These are phyloP conservation scores for Galeopterus variegatus DNA, from an alignment of 2,113 vertebrate genomes.

Conservation along the genomic window DNA sequence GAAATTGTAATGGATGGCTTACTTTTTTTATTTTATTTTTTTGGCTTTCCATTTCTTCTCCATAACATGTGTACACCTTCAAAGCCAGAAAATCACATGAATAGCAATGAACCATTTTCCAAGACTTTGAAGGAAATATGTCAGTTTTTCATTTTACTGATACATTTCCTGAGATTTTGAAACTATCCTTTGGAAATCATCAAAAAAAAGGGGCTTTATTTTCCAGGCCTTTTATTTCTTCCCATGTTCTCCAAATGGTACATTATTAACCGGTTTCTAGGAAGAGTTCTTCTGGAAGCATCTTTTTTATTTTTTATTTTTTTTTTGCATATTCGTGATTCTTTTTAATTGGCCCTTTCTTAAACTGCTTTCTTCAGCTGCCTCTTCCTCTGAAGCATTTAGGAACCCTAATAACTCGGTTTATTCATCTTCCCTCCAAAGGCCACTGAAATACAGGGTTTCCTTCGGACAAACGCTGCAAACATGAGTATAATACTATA, in stretches of 20 bases:
- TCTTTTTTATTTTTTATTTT: background rate
- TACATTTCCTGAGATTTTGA: background rate
- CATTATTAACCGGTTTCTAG: background rate
- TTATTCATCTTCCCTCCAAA: background rate
- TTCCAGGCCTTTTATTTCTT: background rate
- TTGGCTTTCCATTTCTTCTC: background rate
- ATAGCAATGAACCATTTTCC: background rate
- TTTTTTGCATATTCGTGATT: too few relatives aligned
- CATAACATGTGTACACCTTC: background rate
- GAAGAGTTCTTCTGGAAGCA: background rate
- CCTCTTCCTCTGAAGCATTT: background rate
- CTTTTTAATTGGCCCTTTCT: background rate
- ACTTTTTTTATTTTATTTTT: background rate
- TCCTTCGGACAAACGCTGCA: background rate
- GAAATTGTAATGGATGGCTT: background rate
- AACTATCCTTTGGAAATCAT: background rate
- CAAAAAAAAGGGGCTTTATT: background rate
- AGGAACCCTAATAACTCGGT: background rate
- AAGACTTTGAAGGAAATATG: background rate
- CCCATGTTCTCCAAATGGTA: background rate
- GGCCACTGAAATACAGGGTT: background rate
- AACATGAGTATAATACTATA: background rate
- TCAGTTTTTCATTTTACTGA: background rate
- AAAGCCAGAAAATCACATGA: background rate
- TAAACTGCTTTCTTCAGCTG: fast-evolving